phyloP scores from a whole-genome alignment of 2,888 invertebrate species.

The Trissolcus brochymenae region DNA sequence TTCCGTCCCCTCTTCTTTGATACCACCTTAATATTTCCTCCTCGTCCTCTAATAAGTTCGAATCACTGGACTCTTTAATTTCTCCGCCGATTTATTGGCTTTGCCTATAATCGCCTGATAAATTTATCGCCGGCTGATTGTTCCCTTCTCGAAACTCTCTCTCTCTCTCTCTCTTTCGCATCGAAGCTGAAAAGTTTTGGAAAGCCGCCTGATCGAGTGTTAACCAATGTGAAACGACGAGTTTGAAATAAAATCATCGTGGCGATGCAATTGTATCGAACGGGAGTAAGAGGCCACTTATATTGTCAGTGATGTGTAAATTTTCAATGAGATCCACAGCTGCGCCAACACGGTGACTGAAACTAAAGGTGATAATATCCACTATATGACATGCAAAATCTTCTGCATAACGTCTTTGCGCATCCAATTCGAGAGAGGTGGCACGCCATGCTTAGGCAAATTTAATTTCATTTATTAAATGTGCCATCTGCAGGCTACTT shows the following conservation, averaged over 20 bases:
- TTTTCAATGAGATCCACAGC: conserved; percentile 56
- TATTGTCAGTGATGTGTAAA: conserved; percentile 55
- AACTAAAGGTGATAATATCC: conserved; percentile 55
- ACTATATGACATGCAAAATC: conserved; percentile 57
- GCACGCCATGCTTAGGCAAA: conserved; percentile 51
- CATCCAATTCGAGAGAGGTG: conserved; percentile 52
- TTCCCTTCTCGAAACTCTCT: background rate
- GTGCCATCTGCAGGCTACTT: conserved; percentile 57
- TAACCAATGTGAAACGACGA: conserved; percentile 23
- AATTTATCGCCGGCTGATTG: conserved; percentile 10
- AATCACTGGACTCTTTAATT: conserved; percentile 6
- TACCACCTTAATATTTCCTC: conserved; percentile 38
- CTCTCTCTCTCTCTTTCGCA: background rate
- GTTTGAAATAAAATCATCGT: conserved; percentile 24
- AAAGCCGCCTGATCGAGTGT: conserved; percentile 6
- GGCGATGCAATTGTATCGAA: conserved; percentile 1
- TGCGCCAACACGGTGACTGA: conserved; percentile 48
- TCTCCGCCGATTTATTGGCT: conserved; percentile 4
- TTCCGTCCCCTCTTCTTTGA: conserved; percentile 5
- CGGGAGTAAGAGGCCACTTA: conserved; percentile 29
- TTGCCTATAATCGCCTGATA: conserved; percentile 3
- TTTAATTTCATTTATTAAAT: conserved; percentile 60
- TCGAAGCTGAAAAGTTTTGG: conserved; percentile 1
- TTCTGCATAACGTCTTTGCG: conserved; percentile 55
- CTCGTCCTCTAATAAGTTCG: conserved; percentile 23